These are phyloP conservation scores for Labeo rohita DNA, from an alignment of 2,113 vertebrate species.

Conservation along the genomic window DNA sequence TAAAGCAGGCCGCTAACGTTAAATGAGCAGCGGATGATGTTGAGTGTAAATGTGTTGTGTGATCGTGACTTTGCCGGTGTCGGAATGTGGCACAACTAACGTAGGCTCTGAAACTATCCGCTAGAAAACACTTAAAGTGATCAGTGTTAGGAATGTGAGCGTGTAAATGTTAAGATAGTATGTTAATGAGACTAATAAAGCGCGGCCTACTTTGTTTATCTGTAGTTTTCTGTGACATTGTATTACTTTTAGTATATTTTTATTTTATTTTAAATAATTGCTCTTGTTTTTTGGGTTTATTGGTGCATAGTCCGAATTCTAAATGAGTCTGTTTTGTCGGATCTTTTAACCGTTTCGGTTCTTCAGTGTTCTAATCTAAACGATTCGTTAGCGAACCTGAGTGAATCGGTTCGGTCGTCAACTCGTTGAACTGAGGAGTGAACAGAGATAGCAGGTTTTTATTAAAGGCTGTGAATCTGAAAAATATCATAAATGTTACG, in stretches of 20 bases:
- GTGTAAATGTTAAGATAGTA: not conserved
- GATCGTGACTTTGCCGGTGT: not conserved
- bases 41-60: not conserved
- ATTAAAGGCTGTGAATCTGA: not conserved
- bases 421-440: not conserved
- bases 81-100: not conserved
- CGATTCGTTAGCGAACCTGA: not conserved
- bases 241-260: not conserved
- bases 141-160: not conserved
- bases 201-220: slow-evolving; percentile 1
- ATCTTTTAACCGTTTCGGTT: not conserved
- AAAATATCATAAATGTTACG: not conserved
- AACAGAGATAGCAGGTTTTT: not conserved
- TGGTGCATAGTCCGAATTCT: not conserved
- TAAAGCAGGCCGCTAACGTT: not conserved
- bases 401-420: not conserved
- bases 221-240: not conserved
- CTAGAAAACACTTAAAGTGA: not conserved
- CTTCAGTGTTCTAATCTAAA: not conserved
- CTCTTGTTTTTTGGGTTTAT: not conserved
- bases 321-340: not conserved
- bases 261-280: not conserved
- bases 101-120: not conserved
- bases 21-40: not conserved
- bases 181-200: not conserved